Evolutionary conservation across 2,888 invertebrate genomes (phyloP).

Genomic region (Amorpha juglandis): DNA sequence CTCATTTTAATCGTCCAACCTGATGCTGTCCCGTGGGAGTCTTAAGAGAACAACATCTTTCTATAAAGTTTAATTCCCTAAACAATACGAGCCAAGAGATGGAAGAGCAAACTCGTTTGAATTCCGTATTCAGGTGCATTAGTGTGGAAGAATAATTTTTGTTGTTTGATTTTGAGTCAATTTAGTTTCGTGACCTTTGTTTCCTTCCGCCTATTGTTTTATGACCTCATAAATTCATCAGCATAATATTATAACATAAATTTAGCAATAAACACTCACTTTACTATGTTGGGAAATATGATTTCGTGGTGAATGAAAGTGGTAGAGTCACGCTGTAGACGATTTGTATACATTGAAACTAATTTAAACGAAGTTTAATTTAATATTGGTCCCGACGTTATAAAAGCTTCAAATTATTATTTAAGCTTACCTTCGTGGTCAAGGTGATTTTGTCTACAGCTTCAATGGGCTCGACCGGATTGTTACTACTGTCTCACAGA

Average conservation of each 20-base stretch:
- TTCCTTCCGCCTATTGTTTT: not conserved
- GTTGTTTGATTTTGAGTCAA: conserved; percentile 5
- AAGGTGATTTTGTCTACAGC: too few relatives aligned
- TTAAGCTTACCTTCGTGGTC: too few relatives aligned
- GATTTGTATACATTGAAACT: too few relatives aligned
- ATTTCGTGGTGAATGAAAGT: too few relatives aligned
- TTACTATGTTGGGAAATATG: not conserved
- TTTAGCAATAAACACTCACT: not conserved
- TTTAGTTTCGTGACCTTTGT: not conserved
- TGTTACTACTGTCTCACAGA: too few relatives aligned
- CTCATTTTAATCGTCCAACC: not conserved
- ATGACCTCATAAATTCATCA: not conserved
- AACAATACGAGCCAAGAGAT: conserved; percentile 14
- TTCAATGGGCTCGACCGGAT: too few relatives aligned
- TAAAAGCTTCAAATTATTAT: too few relatives aligned
- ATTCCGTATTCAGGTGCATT: conserved; percentile 10
- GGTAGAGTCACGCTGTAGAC: too few relatives aligned
- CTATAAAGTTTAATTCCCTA: conserved; percentile 24
- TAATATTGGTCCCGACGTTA: too few relatives aligned
- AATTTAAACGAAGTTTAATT: too few relatives aligned
- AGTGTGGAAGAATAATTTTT: not conserved
- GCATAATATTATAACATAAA: not conserved
- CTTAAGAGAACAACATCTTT: conserved; percentile 2
- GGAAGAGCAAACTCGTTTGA: not conserved
- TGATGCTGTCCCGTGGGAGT: not conserved